Base-by-base conservation (phyloP, 2,888 invertebrate genomes). In the Rhynchonema sp. region DNA sequence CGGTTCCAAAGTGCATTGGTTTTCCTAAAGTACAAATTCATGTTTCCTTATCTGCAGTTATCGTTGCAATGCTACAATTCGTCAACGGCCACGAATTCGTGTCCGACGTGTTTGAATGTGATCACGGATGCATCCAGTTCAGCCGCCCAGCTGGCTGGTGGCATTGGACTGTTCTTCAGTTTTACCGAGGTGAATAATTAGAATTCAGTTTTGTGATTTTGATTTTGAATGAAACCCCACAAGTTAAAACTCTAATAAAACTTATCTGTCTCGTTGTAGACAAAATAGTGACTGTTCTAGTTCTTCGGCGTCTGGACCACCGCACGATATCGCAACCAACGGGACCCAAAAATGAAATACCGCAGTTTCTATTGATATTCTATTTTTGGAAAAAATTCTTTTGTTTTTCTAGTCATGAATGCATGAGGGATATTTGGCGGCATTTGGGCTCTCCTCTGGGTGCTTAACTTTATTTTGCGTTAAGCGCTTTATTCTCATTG, bases 131-230 rank as follows among this genome's bases (percentile, higher is more conserved):
- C 46, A 6, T 53, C 60, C n/a, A 46, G 38, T 27, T 38, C 62
- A 49, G 59, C 59, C 1, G 86, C 91, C 72, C 86, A 87, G 73
- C 78, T 87, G 25, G 87, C 87, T 67, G 94, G 92, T 56, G 88
- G 88, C 62, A 84, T 92, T 68, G 91, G 91, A 60, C 79, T 94
- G 29, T 90, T 94, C 79, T 94, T 94, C 79, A 91, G 91, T 73
- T 92, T 92, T 72, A 89, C 91, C 56, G 92, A 92, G 86, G 92
- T 91, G 28, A 26, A 13, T 54, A 49, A 57, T 28, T 30, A 62
- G 46, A 23, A 46, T 54, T 54, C 28, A 54, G 17, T 13, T 38
- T 38, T 17, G 17, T 17, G 38, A 38, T 38, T 38, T 38, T 38
- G 38, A n/a, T n/a, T n/a, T n/a, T n/a, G n/a, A n/a, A n/a, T n/a